Base-by-base conservation (phyloP, 2,888 invertebrate species). In the Stictocephala bisonia region DNA sequence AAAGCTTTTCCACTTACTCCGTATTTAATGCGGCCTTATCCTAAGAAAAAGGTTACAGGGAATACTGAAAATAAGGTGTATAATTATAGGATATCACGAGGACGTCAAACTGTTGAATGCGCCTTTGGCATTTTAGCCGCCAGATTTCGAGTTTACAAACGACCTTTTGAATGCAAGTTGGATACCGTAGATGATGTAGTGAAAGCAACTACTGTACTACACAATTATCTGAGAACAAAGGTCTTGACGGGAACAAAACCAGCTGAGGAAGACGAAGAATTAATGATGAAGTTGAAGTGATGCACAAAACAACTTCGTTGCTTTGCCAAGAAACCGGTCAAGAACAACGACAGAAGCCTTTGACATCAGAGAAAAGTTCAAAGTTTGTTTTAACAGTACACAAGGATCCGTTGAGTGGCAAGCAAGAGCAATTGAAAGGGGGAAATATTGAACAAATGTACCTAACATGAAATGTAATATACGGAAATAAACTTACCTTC, bases 51-150 rank as follows among this genome's bases (percentile, higher is more conserved):
- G 22, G 67, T 72, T 3, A 67, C 51, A 2, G 40, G 22, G 9
- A 48, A 66, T 24, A 35, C 24, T 22, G 53, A 56, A n/a, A 51
- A 48, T 13, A 66, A 60, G 24, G 35, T 71, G 50, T 74, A 53
- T 58, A 74, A 74, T 26, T 71, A 71, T 27, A 60, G 74, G 44
- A 22, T 71, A n/a, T 74, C 74, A 11, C 40, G 74, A 1, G 74
- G 60, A 4, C 0, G 73, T 0, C 56, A 27, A 27, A 41, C 40
- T n/a, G 64, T 74, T 13, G 74, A 74, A 29, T 60, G 60, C 31
- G 71, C 66, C 3, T 71, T 74, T 53, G 74, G 74, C 15, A 58
- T 74, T 11, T 22, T 74, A 53, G 18, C 71, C 15, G 11, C 64
- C 0, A 26, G 71, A 66, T 74, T 74, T 53, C 51, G 74, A 15